Percentiles rank a stretch among this genome's conserved stretches.
Evolutionary conservation across 2,888 invertebrate genomes (phyloP).

Genomic region (Drosophila engyochracea): DNA sequence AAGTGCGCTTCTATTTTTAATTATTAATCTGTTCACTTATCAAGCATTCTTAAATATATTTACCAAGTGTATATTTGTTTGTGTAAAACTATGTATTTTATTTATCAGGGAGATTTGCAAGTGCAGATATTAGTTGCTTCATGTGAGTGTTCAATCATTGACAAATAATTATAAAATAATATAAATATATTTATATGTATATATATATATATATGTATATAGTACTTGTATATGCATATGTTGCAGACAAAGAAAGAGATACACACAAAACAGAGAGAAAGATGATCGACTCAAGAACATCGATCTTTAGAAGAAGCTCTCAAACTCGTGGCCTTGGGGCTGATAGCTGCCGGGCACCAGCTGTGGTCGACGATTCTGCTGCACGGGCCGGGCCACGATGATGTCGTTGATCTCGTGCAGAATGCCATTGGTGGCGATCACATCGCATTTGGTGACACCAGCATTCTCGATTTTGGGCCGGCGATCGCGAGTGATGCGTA

Average conservation of each 20-base stretch:
- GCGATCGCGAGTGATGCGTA: slow-evolving; percentile 84
- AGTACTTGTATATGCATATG: slow-evolving; percentile 7
- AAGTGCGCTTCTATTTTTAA: not conserved
- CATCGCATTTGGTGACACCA: slow-evolving; percentile 85
- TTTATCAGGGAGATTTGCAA: slow-evolving; percentile 44
- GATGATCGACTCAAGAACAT: slow-evolving; percentile 5
- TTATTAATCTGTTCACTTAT: not conserved
- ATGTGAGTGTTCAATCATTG: slow-evolving; percentile 49
- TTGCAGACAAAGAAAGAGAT: slow-evolving; percentile 37
- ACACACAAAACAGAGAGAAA: slow-evolving; percentile 19
- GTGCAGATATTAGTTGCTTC: slow-evolving; percentile 22
- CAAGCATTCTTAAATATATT: not conserved
- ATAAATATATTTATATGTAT: slow-evolving; percentile 58
- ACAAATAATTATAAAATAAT: slow-evolving; percentile 66
- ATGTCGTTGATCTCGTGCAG: slow-evolving; percentile 85
- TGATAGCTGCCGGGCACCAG: slow-evolving; percentile 49
- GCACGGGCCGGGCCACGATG: slow-evolving; percentile 72
- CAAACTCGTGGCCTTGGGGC: slow-evolving; percentile 64
- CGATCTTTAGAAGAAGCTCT: slow-evolving; percentile 72
- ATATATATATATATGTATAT: slow-evolving; percentile 28
- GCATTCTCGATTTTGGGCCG: slow-evolving; percentile 85
- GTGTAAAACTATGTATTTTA: slow-evolving; percentile 59
- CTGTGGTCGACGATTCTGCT: slow-evolving; percentile 64
- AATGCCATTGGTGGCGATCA: slow-evolving; percentile 84
- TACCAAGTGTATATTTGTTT: not conserved